A percentile compares a stretch with the other conserved stretches of the same genome.
These are phyloP conservation scores for Hymenochirus boettgeri DNA, from an alignment of 2,113 vertebrate species.

Conservation along the genomic window DNA sequence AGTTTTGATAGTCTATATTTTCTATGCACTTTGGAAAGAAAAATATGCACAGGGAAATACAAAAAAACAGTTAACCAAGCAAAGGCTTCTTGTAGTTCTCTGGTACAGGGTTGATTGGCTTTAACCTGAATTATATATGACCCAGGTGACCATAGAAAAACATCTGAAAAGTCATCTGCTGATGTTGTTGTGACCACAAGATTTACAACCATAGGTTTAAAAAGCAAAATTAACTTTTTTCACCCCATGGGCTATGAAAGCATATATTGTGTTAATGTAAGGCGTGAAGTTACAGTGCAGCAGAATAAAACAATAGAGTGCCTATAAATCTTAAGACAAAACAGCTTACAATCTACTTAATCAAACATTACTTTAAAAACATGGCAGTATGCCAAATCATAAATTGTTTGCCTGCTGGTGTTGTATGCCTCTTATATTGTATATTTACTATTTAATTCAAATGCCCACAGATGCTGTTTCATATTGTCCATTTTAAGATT, in stretches of 20 bases:
- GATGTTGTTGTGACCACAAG: neutral
- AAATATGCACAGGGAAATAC: slow-evolving; percentile 40
- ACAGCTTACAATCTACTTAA: too few species aligned
- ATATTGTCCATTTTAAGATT: too few species aligned
- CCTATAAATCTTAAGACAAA: neutral
- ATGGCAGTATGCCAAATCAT: too few species aligned
- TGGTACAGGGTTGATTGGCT: neutral
- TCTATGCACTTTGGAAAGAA: slow-evolving; percentile 13
- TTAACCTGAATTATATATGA: slow-evolving; percentile 10
- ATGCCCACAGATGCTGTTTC: too few species aligned
- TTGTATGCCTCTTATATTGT: too few species aligned
- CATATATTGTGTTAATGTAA: neutral
- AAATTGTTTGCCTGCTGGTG: too few species aligned
- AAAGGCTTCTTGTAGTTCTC: slow-evolving; percentile 41
- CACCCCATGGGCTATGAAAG: neutral
- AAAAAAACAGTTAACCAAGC: slow-evolving; percentile 45
- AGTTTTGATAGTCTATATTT: too few species aligned
- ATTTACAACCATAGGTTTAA: neutral
- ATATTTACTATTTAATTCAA: too few species aligned
- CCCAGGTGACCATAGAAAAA: slow-evolving; percentile 19
- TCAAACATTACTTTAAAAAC: too few species aligned
- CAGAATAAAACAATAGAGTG: neutral
- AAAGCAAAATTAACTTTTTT: neutral
- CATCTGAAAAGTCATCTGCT: slow-evolving; percentile 10
- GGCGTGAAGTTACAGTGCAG: neutral